Evolutionary conservation across 2,113 vertebrate species (phyloP), one percentile per base, ranked within the genome.

Genomic region (Tylochromis polylepis): DNA sequence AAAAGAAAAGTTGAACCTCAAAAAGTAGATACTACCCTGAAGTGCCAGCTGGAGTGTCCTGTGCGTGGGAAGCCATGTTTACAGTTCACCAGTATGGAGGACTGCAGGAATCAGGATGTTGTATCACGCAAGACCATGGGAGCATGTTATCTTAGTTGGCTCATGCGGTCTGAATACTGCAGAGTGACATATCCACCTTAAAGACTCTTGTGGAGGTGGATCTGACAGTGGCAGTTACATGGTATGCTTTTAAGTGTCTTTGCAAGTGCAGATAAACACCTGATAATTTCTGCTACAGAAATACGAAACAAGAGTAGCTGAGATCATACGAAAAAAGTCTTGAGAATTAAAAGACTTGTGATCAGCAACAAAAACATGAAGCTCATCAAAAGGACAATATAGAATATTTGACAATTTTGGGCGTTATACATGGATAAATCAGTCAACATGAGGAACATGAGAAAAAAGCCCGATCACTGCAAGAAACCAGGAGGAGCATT

Each of bases 61-160:
- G 95, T 95, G 97, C 92, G 95, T 97, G 97, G 95, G 96, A 94
- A 96, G 96, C 96, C 97, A 96, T 97, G 97, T 98, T 98, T 97
- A 98, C 96, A 97, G 95, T 88, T 94, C 93, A 94, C 55, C 80
- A 62, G 81, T 46, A 60, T 82, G 85, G 87, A 86, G 53, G 85
- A 86, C 88, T 51, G 88, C 87, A 85, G 90, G 85, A 90, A 79
- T 82, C 89, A 51, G 92, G 92, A 94, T 88, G 89, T 87, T 75
- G 62, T 78, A 82, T 93, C 80, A 87, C 46, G 4, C 53, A 65
- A 82, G 62, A 84, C 78, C 55, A 79, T 86, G 77, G 49, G 67
- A 86, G 82, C 86, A 80, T 91, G 89, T 94, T 92, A 88, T 95
- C 88, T 87, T 91, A 93, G 93, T 92, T 92, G 92, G 91, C 89